Percentiles rank a stretch among this genome's conserved stretches.
phyloP scores from a whole-genome alignment of 2,113 vertebrate genomes.

The Sigmodon hispidus region DNA sequence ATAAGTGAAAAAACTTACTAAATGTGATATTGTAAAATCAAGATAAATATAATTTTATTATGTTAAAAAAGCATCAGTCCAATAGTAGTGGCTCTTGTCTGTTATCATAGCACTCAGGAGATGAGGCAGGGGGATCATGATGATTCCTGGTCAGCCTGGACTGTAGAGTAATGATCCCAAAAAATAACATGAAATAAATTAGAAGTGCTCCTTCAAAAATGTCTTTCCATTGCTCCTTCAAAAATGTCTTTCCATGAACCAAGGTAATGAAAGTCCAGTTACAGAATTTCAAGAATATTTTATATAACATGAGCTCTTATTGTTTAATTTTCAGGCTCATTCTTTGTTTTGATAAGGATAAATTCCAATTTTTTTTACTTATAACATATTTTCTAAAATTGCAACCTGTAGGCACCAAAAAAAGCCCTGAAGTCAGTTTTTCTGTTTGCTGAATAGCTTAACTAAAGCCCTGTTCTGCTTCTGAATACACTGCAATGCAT shows the following conservation, averaged over 20 bases:
- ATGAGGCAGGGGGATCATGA: background rate
- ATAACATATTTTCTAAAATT: constrained; percentile 7
- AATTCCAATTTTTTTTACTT: background rate
- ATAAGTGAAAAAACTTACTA: background rate
- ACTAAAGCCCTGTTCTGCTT: background rate
- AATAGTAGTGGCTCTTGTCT: background rate
- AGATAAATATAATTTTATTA: background rate
- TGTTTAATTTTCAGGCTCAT: background rate
- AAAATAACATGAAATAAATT: background rate
- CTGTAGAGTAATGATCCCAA: background rate
- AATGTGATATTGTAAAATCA: constrained; percentile 13
- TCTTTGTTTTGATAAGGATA: background rate
- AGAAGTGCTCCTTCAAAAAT: background rate
- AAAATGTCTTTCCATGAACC: background rate
- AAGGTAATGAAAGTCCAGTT: constrained; percentile 2
- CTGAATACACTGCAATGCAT: background rate
- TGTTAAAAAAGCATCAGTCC: background rate
- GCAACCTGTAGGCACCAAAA: background rate
- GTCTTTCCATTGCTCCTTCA: background rate
- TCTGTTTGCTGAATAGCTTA: background rate
- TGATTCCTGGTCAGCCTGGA: background rate
- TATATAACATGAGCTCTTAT: background rate
- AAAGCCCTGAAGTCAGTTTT: constrained; percentile 9
- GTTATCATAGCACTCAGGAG: background rate
- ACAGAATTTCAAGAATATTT: constrained; percentile 17